Evolutionary conservation across 2,113 vertebrate species (phyloP).

Genomic region (Aramus guarauna): DNA sequence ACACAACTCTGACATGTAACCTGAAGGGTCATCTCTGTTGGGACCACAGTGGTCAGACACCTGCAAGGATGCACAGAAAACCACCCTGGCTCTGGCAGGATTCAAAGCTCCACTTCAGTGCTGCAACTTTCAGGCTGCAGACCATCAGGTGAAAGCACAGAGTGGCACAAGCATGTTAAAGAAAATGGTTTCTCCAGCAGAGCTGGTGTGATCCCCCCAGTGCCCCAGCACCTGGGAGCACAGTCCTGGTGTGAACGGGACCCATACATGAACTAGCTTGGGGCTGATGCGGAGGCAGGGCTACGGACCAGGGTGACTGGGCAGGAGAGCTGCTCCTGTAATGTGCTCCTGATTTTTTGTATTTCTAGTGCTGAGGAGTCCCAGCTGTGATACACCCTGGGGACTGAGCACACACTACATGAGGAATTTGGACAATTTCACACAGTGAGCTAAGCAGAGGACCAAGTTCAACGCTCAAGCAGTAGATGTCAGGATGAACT

Average conservation of each 20-base stretch:
- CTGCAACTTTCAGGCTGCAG: neutral
- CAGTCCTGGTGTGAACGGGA: fast-evolving
- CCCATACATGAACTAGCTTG: fast-evolving
- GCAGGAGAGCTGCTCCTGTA: neutral
- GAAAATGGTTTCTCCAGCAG: neutral
- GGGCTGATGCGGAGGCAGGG: neutral
- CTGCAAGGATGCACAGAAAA: too few relatives aligned
- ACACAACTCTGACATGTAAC: neutral
- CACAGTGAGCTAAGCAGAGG: neutral
- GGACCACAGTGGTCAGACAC: neutral
- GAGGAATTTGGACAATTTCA: neutral
- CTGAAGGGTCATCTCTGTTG: neutral
- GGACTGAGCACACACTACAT: fast-evolving
- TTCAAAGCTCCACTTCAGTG: neutral
- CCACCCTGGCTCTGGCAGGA: neutral
- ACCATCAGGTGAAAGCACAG: neutral
- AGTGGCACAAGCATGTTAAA: neutral
- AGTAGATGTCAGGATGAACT: neutral
- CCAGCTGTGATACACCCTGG: neutral
- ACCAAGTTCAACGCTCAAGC: neutral
- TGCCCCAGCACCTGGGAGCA: neutral
- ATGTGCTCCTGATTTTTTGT: fast-evolving
- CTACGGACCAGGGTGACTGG: neutral
- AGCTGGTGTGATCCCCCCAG: neutral
- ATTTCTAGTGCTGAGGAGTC: neutral